phyloP scores from a whole-genome alignment of 1,140 invertebrate species.

The Macrotrachela quadricornifera region DNA sequence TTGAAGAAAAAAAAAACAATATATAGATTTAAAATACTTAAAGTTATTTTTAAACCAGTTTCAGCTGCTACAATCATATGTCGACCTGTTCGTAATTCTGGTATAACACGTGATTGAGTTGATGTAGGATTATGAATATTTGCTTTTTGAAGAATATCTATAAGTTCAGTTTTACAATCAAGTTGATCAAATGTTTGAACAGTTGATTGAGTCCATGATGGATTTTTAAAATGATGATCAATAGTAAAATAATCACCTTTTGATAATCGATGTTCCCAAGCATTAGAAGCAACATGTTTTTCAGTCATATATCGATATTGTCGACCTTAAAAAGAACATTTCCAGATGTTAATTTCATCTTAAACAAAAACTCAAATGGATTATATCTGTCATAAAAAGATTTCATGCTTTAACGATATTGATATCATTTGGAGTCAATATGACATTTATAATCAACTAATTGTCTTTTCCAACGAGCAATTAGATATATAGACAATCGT shows the following conservation, averaged over 20 bases:
- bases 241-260: slow-evolving; percentile 57
- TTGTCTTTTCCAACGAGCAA: too few relatives aligned
- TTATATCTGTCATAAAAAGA: too few relatives aligned
- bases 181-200: slow-evolving; percentile 11
- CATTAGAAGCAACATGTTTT: slow-evolving; percentile 48
- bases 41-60: slow-evolving; percentile 34
- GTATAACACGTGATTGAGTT: slow-evolving; percentile 24
- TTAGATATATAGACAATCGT: too few relatives aligned
- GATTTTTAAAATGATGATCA: slow-evolving; percentile 9
- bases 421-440: too few relatives aligned
- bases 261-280: slow-evolving; percentile 52
- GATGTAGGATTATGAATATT: slow-evolving; percentile 8
- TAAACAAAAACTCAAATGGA: too few relatives aligned
- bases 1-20: too few relatives aligned
- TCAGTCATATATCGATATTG: slow-evolving; percentile 42
- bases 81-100: slow-evolving; percentile 36
- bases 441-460: too few relatives aligned
- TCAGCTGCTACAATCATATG: slow-evolving; percentile 61
- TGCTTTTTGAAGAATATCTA: slow-evolving; percentile 12
- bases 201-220: neutral
- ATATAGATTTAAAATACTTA: neutral
- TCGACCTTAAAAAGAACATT: too few relatives aligned
- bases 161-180: neutral
- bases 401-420: too few relatives aligned
- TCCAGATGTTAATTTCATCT: too few relatives aligned